A percentile compares a stretch with the other conserved stretches of the same genome.
These are phyloP conservation scores for Ciconia boyciana DNA, from an alignment of 2,113 vertebrate genomes.

Conservation along the genomic window DNA sequence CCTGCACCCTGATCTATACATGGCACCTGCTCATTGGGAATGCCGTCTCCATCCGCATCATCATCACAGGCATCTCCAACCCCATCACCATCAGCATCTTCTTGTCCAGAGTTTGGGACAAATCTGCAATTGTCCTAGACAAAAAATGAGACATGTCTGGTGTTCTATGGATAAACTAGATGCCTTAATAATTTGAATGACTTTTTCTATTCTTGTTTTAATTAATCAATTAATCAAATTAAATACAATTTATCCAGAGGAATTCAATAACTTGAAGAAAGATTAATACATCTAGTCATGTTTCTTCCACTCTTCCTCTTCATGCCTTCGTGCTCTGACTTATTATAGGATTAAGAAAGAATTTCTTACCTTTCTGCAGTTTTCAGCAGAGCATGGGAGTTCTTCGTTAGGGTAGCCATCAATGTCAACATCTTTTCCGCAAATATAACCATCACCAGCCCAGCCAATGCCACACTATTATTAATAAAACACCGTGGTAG, in stretches of 20 bases:
- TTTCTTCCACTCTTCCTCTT: background rate
- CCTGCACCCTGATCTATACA: background rate
- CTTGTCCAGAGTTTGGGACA: conserved; percentile 97
- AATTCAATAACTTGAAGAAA: background rate
- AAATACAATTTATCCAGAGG: background rate
- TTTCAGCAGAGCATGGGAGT: conserved; percentile 81
- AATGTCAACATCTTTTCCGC: conserved; percentile 94
- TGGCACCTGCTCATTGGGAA: conserved; percentile 84
- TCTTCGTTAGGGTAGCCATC: conserved; percentile 89
- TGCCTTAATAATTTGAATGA: background rate
- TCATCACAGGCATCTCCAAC: conserved; percentile 91
- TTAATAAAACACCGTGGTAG: conserved; percentile 5
- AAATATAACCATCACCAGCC: conserved; percentile 92
- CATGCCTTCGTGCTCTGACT: background rate
- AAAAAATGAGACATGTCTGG: background rate
- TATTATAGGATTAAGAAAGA: background rate
- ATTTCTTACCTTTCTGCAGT: conserved; percentile 86
- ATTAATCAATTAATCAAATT: background rate
- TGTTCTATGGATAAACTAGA: background rate
- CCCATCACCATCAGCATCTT: conserved; percentile 91
- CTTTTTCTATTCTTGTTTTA: background rate
- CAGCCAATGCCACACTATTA: conserved; percentile 91
- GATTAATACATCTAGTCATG: background rate
- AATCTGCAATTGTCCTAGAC: conserved; percentile 91
- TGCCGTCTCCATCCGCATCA: conserved; percentile 91